Evolutionary conservation across 1,140 invertebrate species (phyloP), one percentile per base, ranked within the genome.

Genomic region (Chrysomallon squamiferum): DNA sequence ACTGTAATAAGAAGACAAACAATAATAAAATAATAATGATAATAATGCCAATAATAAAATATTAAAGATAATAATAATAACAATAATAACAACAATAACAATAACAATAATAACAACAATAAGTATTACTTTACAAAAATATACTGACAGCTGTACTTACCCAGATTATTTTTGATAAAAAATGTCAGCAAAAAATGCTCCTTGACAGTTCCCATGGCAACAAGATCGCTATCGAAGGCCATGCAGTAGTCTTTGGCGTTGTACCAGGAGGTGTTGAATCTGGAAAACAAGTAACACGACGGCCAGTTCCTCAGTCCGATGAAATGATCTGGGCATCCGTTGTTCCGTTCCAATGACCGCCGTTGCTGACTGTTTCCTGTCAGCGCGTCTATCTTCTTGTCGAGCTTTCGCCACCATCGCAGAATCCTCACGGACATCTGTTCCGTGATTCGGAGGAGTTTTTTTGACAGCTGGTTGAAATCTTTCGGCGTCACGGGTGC

Each of bases 281-380:
- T 73, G 1, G 78, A 77, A 11, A 81, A 68, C 57, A 74, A 32
- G 57, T 81, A 81, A 66, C 79, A 81, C 2, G 69, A 68, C 0
- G 59, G 38, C 70, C 73, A 73, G 11, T 70, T 71, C 2, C 71
- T 66, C 1, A 73, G 45, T 15, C 54, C 64, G 3, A 64, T 41
- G 63, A 80, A 81, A 18, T 71, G 64, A 20, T 59, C 20, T 7
- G 79, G 79, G 68, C 79, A 81, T 18, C 43, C 49, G 18, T 57
- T 15, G 1, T 61, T 58, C 41, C 18, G 45, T n/a, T 61, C 62
- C 25, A 13, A 33, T 62, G 62, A 54, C 30, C 43, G 5, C 43
- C n/a, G 4, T 4, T 50, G 3, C 7, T 38, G 47, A 47, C 38
- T 59, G 25, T 13, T 62, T 22, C 58, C 22, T 38, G 22, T 27